Base-by-base conservation (phyloP, 1,140 invertebrate genomes). In the Phocides pigmalion region DNA sequence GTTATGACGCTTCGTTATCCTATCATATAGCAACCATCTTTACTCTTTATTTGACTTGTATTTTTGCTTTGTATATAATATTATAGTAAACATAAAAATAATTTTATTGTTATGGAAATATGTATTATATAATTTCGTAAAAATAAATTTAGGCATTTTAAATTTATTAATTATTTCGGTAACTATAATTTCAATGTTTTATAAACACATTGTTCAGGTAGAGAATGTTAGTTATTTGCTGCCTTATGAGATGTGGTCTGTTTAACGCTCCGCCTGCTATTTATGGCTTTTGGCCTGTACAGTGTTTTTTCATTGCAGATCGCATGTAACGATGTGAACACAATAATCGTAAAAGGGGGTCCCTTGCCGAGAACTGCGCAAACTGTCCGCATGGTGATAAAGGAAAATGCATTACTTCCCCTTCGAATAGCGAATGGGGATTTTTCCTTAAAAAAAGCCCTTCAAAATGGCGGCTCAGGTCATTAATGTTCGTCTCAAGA, bases 331-430 rank as follows among this genome's bases (percentile, higher is more conserved):
- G 63, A 76, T 71, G 74, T 74, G 74, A 76, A 74, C 69, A 80
- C 83, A 88, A 89, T 89, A 90, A 86, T 82, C 85, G 81, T 90
- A 90, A 90, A 81, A 76, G 70, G 70, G 67, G 66, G 71, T 81
- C 84, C 82, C 82, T 81, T 75, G 70, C 79, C 72, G 75, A 82
- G 75, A 82, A 86, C 76, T 81, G 85, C 78, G 72, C 74, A 77
- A 84, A 86, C 84, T 87, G 84, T 88, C 86, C 80, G 75, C 83
- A 66, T 64, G 72, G 79, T 76, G 79, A 89, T 88, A 89, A 89
- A 89, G 77, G 82, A 83, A 88, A 90, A 90, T 86, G 88, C 88
- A 89, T 90, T 88, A 84, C 85, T 82, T 90, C 88, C 85, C 82
- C 66, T 66, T 65, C 68, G 74, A 79, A 76, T 58, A 70, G 74